phyloP scores from a whole-genome alignment of 2,888 invertebrate species.

The Ferrisia virgata region DNA sequence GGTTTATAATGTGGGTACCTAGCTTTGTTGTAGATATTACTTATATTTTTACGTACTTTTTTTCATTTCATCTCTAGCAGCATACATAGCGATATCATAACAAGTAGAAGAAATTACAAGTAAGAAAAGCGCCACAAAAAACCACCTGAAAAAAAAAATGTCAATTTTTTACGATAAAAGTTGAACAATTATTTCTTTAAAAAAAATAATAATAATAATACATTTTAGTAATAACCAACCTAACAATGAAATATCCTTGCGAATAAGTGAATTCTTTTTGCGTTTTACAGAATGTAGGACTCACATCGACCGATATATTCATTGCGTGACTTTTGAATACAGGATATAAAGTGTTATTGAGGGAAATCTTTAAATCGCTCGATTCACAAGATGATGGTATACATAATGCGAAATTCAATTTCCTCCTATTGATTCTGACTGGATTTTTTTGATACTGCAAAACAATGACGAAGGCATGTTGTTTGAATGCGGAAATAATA shows the following conservation, averaged over 20 bases:
- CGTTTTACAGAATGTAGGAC: slow-evolving; percentile 36
- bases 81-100: neutral
- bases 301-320: slow-evolving; percentile 38
- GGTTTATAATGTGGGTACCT: too few species aligned
- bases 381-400: slow-evolving; percentile 49
- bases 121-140: neutral
- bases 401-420: slow-evolving; percentile 49
- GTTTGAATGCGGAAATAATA: neutral
- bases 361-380: slow-evolving; percentile 47
- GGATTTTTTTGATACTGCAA: slow-evolving; percentile 39
- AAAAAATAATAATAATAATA: too few species aligned
- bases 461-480: neutral
- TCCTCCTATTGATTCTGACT: slow-evolving; percentile 38
- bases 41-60: neutral
- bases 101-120: neutral
- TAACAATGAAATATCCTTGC: slow-evolving; percentile 37
- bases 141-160: neutral
- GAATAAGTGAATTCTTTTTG: slow-evolving; percentile 27
- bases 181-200: too few species aligned
- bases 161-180: too few species aligned
- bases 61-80: neutral
- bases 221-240: slow-evolving; percentile 36
- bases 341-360: slow-evolving; percentile 49
- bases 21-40: neutral
- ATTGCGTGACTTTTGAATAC: slow-evolving; percentile 41